phyloP scores from a whole-genome alignment of 2,797 vertebrate genomes.

The Fistularia commersonii region DNA sequence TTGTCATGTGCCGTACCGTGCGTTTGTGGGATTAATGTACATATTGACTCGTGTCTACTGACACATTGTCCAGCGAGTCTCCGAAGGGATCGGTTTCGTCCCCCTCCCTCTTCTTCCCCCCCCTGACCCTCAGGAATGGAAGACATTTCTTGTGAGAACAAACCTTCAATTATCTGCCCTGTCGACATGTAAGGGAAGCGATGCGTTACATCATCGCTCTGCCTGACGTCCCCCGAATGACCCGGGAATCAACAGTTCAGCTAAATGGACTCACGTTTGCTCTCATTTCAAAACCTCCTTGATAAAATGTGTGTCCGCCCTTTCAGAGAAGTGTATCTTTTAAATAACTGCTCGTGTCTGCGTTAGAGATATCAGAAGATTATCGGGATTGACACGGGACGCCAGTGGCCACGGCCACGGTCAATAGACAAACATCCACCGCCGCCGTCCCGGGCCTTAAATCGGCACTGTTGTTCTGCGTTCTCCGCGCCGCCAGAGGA shows the following conservation, averaged over 20 bases:
- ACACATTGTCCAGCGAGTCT: constrained; percentile 51
- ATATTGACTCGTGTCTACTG: constrained; percentile 50
- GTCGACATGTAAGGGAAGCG: constrained; percentile 68
- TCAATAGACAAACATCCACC: constrained; percentile 45
- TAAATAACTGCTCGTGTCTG: constrained; percentile 35
- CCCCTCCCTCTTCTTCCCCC: constrained; percentile 37
- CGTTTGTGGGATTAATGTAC: constrained; percentile 6
- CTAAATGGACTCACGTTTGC: constrained; percentile 64
- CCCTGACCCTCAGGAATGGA: constrained; percentile 53
- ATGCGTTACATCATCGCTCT: constrained; percentile 73
- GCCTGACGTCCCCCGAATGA: constrained; percentile 51
- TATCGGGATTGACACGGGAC: constrained; percentile 36
- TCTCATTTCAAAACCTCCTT: constrained; percentile 55
- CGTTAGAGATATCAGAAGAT: constrained; percentile 30
- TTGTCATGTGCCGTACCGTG: constrained; percentile 6
- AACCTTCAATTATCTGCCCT: constrained; percentile 71
- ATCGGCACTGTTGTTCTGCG: constrained; percentile 46
- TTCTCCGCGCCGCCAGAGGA: constrained; percentile 41
- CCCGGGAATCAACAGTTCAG: constrained; percentile 58
- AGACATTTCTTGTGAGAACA: constrained; percentile 69
- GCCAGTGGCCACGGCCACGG: constrained; percentile 31
- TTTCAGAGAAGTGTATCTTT: constrained; percentile 25
- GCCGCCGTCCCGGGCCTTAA: constrained; percentile 38
- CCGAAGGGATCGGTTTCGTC: constrained; percentile 51
- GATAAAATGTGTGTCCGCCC: constrained; percentile 41